A percentile compares a stretch with the other conserved stretches of the same genome.
Conservation (phyloP, 2,797 vertebrate species). For the Cryptoblepharus egeriae region DNA sequence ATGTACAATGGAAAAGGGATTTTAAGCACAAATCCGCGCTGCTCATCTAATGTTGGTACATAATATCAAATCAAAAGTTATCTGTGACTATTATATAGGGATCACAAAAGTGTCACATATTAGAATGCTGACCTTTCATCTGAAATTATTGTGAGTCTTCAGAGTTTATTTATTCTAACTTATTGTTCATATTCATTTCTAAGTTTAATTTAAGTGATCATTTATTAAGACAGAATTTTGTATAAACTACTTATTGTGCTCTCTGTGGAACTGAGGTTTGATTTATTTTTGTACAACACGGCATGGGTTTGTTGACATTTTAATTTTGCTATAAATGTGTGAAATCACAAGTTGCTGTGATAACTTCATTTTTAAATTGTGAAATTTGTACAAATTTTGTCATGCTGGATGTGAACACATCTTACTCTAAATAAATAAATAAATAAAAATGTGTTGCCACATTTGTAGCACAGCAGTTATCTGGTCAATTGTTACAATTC, state of each 20-base stretch:
- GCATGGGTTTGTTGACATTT: slow-evolving; percentile 99
- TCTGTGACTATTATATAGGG: slow-evolving; percentile 96
- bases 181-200: slow-evolving; percentile 92
- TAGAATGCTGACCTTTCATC: slow-evolving; percentile 99
- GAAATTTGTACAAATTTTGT: slow-evolving; percentile 99
- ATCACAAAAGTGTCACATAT: slow-evolving; percentile 94
- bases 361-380: slow-evolving; percentile 99
- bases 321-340: slow-evolving; percentile 99
- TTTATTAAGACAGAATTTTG: slow-evolving; percentile 99
- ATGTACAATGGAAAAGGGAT: slow-evolving; percentile 93
- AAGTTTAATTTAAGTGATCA: slow-evolving; percentile 96
- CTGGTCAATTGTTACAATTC: slow-evolving; percentile 59
- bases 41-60: slow-evolving; percentile 95
- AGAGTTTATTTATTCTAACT: slow-evolving; percentile 98
- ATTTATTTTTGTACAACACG: slow-evolving; percentile 99
- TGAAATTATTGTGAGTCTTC: slow-evolving; percentile 97
- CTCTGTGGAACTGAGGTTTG: slow-evolving; percentile 99
- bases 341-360: slow-evolving; percentile 99
- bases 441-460: slow-evolving; percentile 92
- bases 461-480: slow-evolving; percentile 79
- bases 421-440: slow-evolving; percentile 99
- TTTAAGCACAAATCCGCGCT: slow-evolving; percentile 99
- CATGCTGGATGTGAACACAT: slow-evolving; percentile 99
- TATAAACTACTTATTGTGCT: slow-evolving; percentile 99
- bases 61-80: slow-evolving; percentile 92